A percentile compares a stretch with the other conserved stretches of the same genome.
Evolutionary conservation across 1,140 invertebrate genomes (phyloP).

Genomic region (Schlechtendalia chinensis): DNA sequence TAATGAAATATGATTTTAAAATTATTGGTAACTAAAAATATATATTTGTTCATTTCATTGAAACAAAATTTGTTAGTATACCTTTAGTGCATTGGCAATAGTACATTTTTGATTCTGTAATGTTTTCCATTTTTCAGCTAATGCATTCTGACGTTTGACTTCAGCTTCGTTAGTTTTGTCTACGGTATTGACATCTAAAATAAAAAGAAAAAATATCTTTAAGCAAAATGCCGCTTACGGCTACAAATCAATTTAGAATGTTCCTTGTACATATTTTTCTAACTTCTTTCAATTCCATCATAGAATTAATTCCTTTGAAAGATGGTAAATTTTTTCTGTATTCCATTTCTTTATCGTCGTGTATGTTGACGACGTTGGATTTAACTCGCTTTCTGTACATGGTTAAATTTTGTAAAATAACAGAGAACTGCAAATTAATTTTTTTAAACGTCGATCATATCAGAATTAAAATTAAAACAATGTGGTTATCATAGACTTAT

Average conservation of each 20-base stretch:
- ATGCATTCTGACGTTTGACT: conserved; percentile 31
- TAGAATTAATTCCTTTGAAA: not conserved
- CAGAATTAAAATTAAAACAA: not conserved
- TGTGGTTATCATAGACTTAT: not conserved
- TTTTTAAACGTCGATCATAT: not conserved
- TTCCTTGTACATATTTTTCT: not conserved
- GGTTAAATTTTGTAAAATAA: not conserved
- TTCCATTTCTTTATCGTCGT: not conserved
- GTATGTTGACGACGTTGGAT: not conserved
- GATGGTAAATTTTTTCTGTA: not conserved
- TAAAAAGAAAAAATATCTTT: not conserved
- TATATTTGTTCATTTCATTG: too few species aligned
- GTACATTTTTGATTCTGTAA: conserved; percentile 34
- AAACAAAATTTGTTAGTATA: not conserved
- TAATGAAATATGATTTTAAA: too few species aligned
- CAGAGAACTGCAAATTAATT: not conserved
- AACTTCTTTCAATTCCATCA: not conserved
- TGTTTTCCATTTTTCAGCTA: conserved; percentile 40
- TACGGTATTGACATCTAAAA: not conserved
- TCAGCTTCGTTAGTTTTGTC: conserved; percentile 14
- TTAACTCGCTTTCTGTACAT: not conserved
- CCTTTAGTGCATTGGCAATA: conserved; percentile 37
- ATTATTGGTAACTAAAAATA: too few species aligned
- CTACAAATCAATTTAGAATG: not conserved
- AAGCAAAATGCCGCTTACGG: not conserved